These are phyloP conservation scores for Lasioglossum albipes DNA, from an alignment of 1,140 invertebrate genomes.

Conservation along the genomic window DNA sequence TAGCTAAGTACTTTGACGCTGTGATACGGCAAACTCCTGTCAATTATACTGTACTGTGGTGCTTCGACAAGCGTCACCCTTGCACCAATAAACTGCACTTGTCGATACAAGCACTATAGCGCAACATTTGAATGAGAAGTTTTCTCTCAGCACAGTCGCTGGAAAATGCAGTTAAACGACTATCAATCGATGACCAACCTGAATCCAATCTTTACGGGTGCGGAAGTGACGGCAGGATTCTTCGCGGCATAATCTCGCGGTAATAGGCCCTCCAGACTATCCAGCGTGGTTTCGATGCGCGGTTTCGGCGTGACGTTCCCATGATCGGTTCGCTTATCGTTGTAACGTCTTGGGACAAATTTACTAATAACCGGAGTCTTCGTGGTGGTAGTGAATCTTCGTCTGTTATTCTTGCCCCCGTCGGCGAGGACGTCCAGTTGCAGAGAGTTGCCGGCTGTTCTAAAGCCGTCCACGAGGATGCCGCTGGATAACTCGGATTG, in stretches of 20 bases:
- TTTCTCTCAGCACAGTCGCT: too few species aligned
- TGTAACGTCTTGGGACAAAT: slow-evolving; percentile 82
- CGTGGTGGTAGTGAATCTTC: slow-evolving; percentile 69
- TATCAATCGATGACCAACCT: slow-evolving; percentile 21
- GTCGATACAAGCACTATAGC: too few species aligned
- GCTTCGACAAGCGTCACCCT: too few species aligned
- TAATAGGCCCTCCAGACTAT: slow-evolving; percentile 58
- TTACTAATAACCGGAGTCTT: slow-evolving; percentile 82
- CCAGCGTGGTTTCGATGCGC: slow-evolving; percentile 50
- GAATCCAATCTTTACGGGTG: slow-evolving; percentile 40
- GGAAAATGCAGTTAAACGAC: too few species aligned
- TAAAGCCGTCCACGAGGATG: slow-evolving; percentile 84
- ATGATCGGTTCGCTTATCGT: slow-evolving; percentile 65
- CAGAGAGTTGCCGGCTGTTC: slow-evolving; percentile 73
- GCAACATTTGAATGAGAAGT: too few species aligned
- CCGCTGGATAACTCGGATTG: slow-evolving; percentile 90
- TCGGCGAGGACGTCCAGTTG: slow-evolving; percentile 71
- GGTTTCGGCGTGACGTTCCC: slow-evolving; percentile 33
- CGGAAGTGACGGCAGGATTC: not conserved
- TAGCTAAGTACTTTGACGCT: too few species aligned
- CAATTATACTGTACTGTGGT: too few species aligned
- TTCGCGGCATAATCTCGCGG: slow-evolving; percentile 54
- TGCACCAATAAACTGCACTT: too few species aligned
- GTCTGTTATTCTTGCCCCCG: slow-evolving; percentile 51
- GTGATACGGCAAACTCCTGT: too few species aligned